These are phyloP conservation scores for Amblyopsis hoosieri DNA, from an alignment of 2,797 vertebrate species.

Conservation along the genomic window DNA sequence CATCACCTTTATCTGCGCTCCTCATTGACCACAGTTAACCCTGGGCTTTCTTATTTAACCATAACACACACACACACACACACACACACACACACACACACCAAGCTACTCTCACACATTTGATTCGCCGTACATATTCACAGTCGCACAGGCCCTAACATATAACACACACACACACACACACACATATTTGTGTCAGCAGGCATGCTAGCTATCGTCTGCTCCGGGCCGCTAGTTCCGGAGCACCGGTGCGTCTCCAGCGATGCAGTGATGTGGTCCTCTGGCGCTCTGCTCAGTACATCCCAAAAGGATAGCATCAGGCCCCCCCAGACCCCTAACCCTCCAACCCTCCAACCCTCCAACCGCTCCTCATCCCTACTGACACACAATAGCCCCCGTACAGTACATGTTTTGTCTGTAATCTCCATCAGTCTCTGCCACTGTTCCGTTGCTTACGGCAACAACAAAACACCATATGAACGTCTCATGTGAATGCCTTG, in stretches of 20 bases:
- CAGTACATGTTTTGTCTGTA: background rate
- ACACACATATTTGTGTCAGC: constrained; percentile 31
- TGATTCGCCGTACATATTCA: too few species aligned
- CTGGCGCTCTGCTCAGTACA: constrained; percentile 51
- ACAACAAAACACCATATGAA: too few species aligned
- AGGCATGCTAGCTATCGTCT: constrained; percentile 15
- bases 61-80: constrained; percentile 5
- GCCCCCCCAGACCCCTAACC: constrained; percentile 36
- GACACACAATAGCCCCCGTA: constrained; percentile 25
- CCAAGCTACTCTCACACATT: too few species aligned
- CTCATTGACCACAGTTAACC: constrained; percentile 30
- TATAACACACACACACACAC: background rate
- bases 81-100: background rate
- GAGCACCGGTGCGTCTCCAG: constrained; percentile 33
- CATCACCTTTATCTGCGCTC: constrained; percentile 31
- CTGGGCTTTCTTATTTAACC: constrained; percentile 9
- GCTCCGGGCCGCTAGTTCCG: constrained; percentile 44
- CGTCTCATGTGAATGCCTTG: too few species aligned
- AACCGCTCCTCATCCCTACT: constrained; percentile 21
- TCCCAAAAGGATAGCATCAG: constrained; percentile 22
- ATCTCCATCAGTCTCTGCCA: background rate
- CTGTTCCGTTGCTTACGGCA: too few species aligned
- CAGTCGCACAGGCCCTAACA: background rate
- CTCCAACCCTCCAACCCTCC: constrained; percentile 3
- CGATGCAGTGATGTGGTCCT: constrained; percentile 47